Evolutionary conservation across 2,888 invertebrate species (phyloP).

Genomic region (Meteorus cinctellus): DNA sequence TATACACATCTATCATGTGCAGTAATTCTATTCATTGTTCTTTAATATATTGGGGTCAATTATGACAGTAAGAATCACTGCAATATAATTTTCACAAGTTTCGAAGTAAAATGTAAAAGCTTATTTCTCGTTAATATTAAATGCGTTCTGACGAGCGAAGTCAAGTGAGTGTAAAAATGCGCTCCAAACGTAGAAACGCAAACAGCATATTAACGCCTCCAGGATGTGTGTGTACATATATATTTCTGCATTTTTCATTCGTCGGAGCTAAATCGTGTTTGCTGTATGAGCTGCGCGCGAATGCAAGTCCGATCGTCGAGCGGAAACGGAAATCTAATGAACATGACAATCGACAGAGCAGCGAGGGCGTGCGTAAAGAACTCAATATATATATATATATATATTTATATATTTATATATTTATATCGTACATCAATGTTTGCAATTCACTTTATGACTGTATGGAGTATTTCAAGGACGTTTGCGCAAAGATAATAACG

Average conservation of each 20-base stretch:
- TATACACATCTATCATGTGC: background rate
- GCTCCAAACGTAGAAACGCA: background rate
- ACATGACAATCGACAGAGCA: background rate
- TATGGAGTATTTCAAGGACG: background rate
- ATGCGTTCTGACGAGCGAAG: too few species aligned
- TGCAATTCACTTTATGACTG: background rate
- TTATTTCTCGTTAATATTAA: too few species aligned
- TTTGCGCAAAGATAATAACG: background rate
- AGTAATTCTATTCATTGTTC: background rate
- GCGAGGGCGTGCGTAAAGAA: constrained; percentile 16
- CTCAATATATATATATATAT: background rate
- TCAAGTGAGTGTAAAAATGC: background rate
- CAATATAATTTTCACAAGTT: too few species aligned
- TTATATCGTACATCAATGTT: background rate
- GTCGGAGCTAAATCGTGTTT: background rate
- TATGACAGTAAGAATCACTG: too few species aligned
- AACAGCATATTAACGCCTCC: background rate
- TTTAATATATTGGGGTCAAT: background rate
- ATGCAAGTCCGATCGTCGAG: background rate
- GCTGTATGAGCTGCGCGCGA: background rate
- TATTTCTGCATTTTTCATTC: background rate
- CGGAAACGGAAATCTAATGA: constrained; percentile 35
- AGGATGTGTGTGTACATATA: background rate
- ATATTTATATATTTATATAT: too few species aligned
- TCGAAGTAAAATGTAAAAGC: too few species aligned